Percentiles rank a stretch among this genome's conserved stretches.
phyloP scores from a whole-genome alignment of 2,113 vertebrate genomes.

The Leucopternis melanops region DNA sequence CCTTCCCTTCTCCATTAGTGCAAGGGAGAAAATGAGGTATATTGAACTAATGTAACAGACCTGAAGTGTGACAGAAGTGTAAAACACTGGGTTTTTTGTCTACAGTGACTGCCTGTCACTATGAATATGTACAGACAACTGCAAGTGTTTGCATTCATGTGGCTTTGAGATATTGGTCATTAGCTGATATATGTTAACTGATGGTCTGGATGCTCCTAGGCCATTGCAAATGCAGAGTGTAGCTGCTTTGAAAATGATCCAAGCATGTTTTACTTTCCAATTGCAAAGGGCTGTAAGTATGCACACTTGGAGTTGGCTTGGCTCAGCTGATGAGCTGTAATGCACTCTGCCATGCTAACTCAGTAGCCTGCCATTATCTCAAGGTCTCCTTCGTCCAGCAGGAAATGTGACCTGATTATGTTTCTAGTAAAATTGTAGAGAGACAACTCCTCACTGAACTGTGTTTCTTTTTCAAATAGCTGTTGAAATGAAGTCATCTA shows the following conservation, averaged over 20 bases:
- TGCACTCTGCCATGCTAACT: not conserved
- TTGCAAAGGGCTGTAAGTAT: not conserved
- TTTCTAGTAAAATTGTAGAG: not conserved
- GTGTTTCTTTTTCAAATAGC: slow-evolving; percentile 16
- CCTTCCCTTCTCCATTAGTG: not conserved
- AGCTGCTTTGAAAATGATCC: not conserved
- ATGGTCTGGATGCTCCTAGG: not conserved
- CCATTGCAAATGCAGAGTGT: not conserved
- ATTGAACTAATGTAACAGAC: not conserved
- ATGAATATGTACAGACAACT: not conserved
- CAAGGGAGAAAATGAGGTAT: not conserved
- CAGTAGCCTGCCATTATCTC: not conserved
- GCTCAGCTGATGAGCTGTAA: not conserved
- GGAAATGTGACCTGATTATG: not conserved
- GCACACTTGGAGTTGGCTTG: not conserved
- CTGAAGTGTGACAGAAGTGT: not conserved
- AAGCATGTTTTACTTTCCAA: not conserved
- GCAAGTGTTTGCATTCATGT: not conserved
- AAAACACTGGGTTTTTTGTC: not conserved
- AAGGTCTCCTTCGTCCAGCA: not conserved
- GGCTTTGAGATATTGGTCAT: not conserved
- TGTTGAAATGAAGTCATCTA: slow-evolving; percentile 14
- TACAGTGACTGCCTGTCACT: not conserved
- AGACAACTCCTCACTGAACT: not conserved
- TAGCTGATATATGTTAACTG: not conserved